Evolutionary conservation across 2,888 invertebrate genomes (phyloP).

Genomic region (Lagria hirta): DNA sequence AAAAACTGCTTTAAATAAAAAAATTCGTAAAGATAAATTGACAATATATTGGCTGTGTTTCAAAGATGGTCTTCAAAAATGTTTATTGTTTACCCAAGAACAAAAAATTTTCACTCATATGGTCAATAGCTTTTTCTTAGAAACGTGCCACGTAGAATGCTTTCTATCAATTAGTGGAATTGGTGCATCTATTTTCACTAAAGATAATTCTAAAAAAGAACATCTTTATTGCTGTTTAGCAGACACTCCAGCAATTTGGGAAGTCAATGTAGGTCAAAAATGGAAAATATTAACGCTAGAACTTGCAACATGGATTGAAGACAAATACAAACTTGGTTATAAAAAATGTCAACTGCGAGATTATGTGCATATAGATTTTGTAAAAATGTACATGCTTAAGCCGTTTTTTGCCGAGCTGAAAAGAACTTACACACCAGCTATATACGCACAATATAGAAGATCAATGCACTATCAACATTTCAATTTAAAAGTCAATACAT

Average conservation of each 20-base stretch:
- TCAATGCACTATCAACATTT: conserved; percentile 69
- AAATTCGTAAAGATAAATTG: conserved; percentile 73
- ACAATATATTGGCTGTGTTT: conserved; percentile 80
- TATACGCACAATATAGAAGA: conserved; percentile 72
- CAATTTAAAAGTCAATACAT: conserved; percentile 66
- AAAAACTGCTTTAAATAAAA: conserved; percentile 56
- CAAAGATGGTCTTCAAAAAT: conserved; percentile 72
- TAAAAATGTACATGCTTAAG: conserved; percentile 84
- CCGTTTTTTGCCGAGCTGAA: conserved; percentile 80
- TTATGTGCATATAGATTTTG: conserved; percentile 76
- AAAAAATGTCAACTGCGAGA: conserved; percentile 75
- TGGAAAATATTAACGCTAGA: conserved; percentile 80
- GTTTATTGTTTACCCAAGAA: conserved; percentile 75
- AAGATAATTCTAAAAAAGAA: conserved; percentile 58
- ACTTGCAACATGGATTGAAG: conserved; percentile 78
- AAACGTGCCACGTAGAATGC: conserved; percentile 67
- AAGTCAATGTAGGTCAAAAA: conserved; percentile 74
- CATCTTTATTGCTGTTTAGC: conserved; percentile 67
- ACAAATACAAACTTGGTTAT: conserved; percentile 70
- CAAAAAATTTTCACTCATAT: conserved; percentile 68
- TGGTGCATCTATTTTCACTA: conserved; percentile 62
- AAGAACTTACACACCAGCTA: conserved; percentile 71
- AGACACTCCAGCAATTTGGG: conserved; percentile 76
- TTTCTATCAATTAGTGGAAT: conserved; percentile 70
- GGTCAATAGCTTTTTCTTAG: conserved; percentile 63